Percentiles rank a stretch among this genome's conserved stretches.
Evolutionary conservation across 2,888 invertebrate genomes (phyloP).

Genomic region (Drosophila fulvimacula): DNA sequence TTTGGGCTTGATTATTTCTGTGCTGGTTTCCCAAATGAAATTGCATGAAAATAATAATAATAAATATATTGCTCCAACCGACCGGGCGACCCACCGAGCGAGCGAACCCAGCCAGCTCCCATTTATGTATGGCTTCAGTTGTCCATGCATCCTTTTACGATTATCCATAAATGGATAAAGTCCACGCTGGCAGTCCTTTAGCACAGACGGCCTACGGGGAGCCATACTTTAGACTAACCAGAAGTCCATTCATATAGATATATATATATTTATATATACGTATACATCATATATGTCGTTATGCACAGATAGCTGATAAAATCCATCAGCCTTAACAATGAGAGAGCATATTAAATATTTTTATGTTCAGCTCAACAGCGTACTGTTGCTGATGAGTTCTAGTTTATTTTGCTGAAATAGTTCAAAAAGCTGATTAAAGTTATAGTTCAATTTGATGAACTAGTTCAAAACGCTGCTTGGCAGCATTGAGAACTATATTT

Average conservation of each 20-base stretch:
- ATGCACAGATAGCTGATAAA: slow-evolving; percentile 6
- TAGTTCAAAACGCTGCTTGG: background rate
- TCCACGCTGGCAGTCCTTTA: slow-evolving; percentile 4
- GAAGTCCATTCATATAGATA: background rate
- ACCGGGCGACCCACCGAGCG: slow-evolving; percentile 15
- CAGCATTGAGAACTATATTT: background rate
- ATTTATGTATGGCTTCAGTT: slow-evolving; percentile 30
- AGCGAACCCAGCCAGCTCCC: slow-evolving; percentile 44
- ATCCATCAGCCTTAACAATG: slow-evolving; percentile 9
- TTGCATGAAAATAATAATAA: slow-evolving; percentile 63
- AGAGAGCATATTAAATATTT: background rate
- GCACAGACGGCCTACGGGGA: slow-evolving; percentile 19
- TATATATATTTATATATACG: background rate
- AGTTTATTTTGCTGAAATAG: background rate
- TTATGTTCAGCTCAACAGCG: background rate
- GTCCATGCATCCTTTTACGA: slow-evolving; percentile 55
- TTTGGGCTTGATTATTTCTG: slow-evolving; percentile 47
- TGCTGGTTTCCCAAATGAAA: slow-evolving; percentile 49
- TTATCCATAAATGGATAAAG: slow-evolving; percentile 48
- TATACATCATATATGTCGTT: background rate
- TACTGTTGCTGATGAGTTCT: background rate
- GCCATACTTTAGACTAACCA: slow-evolving; percentile 18
- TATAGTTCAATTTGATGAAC: background rate
- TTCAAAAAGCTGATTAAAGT: background rate
- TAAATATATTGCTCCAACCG: slow-evolving; percentile 52